These are phyloP conservation scores for Tetramorium alpestre DNA, from an alignment of 1,140 invertebrate species.

Conservation along the genomic window DNA sequence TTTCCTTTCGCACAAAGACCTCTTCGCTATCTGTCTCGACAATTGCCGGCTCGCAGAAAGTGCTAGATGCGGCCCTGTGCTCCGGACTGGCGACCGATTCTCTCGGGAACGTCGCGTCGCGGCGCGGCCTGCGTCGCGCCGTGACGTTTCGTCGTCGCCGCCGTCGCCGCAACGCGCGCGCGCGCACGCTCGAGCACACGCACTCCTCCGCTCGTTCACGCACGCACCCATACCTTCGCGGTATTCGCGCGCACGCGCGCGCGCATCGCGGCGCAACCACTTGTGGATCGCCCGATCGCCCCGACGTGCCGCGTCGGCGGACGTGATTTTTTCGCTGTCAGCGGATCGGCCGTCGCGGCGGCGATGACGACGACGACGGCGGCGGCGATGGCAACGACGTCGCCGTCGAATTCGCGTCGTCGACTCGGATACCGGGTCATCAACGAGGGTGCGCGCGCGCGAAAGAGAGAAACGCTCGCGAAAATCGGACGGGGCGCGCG, in stretches of 20 bases:
- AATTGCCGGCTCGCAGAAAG: not conserved
- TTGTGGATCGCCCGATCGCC: constrained; percentile 76
- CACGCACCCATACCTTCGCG: not conserved
- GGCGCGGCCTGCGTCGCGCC: constrained; percentile 33
- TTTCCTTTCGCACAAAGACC: not conserved
- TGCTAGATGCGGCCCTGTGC: constrained; percentile 36
- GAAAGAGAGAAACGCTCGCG: not conserved
- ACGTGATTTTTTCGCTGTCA: constrained; percentile 26
- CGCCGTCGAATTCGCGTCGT: not conserved
- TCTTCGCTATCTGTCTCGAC: not conserved
- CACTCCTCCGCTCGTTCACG: not conserved
- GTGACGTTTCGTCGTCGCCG: constrained; percentile 38
- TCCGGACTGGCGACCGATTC: constrained; percentile 19
- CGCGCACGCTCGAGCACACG: not conserved
- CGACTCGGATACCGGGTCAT: not conserved
- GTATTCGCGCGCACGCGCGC: not conserved
- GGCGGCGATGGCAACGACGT: not conserved
- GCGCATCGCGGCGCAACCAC: constrained; percentile 76
- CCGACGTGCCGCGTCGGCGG: constrained; percentile 41
- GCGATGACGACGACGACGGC: not conserved
- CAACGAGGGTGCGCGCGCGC: not conserved
- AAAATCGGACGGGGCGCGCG: not conserved
- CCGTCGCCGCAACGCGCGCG: not conserved
- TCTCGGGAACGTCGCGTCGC: constrained; percentile 54
- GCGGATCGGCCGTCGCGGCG: not conserved